Base-by-base conservation (phyloP, 1,140 invertebrate genomes). In the Hyles euphorbiae region DNA sequence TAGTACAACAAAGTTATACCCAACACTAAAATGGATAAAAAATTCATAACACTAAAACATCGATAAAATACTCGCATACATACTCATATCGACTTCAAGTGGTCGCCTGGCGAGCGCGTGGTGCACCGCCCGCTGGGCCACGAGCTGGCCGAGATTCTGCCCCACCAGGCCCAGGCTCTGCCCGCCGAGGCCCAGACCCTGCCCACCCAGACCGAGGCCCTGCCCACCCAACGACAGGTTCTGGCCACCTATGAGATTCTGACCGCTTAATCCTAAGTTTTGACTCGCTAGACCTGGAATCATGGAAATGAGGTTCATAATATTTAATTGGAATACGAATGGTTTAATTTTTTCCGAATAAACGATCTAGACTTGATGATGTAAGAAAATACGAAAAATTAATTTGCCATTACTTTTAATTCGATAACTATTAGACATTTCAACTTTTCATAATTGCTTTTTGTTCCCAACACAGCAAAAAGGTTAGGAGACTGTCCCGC, bases 171-270 rank as follows among this genome's bases (percentile, higher is more conserved):
- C 67, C 3, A 74, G 56, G 53, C 61, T 68, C 56, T 68, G 67
- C 0, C 63, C 68, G 47, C 72, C 68, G 48, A 68, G 58, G 2
- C 58, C 55, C 54, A 80, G 60, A 47, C 75, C 75, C 62, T 78
- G 76, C 12, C 74, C 67, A 53, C 71, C 66, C 60, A 81, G 60
- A 2, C 64, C 70, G 33, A 78, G 67, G 33, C 53, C 58, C 58
- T 66, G 69, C 3, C 66, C 61, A 10, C 60, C 58, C n/a, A 72
- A 52, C 0, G 49, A 52, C 33, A 70, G 49, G 56, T 68, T 75
- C 70, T 81, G 77, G 7, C 78, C 68, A 7, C 70, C 70, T 50
- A 83, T 74, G 65, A 82, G 72, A 75, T 80, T 81, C 76, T 81
- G 79, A 63, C 77, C 67, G 46, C 69, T 67, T 63, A 84, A 65